Evolutionary conservation across 2,888 invertebrate genomes (phyloP).

Genomic region (Anoplius nigerrimus): DNA sequence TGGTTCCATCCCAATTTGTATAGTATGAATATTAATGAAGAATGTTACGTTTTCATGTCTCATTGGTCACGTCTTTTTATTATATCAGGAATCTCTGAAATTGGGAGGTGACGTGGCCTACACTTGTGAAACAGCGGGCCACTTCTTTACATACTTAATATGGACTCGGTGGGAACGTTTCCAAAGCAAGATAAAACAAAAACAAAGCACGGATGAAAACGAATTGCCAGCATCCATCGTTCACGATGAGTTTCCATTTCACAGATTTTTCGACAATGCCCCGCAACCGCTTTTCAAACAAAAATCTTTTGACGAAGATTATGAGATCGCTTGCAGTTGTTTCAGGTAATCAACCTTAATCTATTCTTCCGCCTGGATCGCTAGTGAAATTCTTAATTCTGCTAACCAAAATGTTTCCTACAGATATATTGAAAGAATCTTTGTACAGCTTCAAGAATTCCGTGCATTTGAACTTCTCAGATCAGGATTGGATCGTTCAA

Average conservation of each 20-base stretch:
- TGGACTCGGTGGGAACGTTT: slow-evolving; percentile 95
- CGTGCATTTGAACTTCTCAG: slow-evolving; percentile 97
- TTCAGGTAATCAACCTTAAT: slow-evolving; percentile 78
- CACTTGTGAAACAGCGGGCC: slow-evolving; percentile 98
- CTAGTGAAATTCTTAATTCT: not conserved
- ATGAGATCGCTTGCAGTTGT: slow-evolving; percentile 94
- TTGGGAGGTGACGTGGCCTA: slow-evolving; percentile 94
- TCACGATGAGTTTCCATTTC: slow-evolving; percentile 93
- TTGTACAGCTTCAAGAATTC: slow-evolving; percentile 98
- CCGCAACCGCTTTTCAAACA: slow-evolving; percentile 94
- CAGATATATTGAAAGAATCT: slow-evolving; percentile 95
- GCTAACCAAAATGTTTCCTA: not conserved
- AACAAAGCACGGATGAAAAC: slow-evolving; percentile 68
- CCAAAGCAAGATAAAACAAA: slow-evolving; percentile 79
- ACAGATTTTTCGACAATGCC: slow-evolving; percentile 93
- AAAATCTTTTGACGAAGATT: slow-evolving; percentile 85
- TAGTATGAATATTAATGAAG: no score
- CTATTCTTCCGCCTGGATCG: not conserved
- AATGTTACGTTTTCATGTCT: not conserved
- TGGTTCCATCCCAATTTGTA: no score
- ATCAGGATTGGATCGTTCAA: slow-evolving; percentile 95
- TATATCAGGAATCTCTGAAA: slow-evolving; percentile 81
- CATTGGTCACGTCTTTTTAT: no score
- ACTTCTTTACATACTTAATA: slow-evolving; percentile 97
- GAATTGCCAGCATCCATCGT: slow-evolving; percentile 77